A percentile compares a stretch with the other conserved stretches of the same genome.
Evolutionary conservation across 1,140 invertebrate genomes (phyloP).

Genomic region (Cyphomyrmex costatus): DNA sequence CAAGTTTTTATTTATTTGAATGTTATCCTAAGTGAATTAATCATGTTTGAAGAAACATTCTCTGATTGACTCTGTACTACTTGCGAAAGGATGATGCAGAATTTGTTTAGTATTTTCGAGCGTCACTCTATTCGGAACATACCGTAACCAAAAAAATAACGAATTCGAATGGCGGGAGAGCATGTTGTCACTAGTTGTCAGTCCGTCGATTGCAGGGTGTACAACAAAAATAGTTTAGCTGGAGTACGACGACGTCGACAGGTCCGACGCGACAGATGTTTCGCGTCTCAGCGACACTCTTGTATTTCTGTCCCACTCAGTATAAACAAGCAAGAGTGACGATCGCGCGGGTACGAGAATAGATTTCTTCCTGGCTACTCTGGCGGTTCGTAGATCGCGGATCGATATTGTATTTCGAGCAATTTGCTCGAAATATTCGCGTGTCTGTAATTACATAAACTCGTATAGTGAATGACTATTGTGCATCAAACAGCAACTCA

Average conservation of each 20-base stretch:
- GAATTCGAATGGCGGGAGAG: conserved; percentile 60
- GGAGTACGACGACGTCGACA: conserved; percentile 68
- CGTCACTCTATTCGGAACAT: background rate
- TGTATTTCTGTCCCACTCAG: conserved; percentile 85
- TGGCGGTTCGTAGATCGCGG: conserved; percentile 21
- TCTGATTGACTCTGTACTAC: background rate
- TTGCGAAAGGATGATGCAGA: background rate
- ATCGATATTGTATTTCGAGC: conserved; percentile 28
- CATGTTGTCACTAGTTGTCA: conserved; percentile 77
- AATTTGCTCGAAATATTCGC: background rate
- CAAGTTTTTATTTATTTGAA: background rate
- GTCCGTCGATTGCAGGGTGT: conserved; percentile 73
- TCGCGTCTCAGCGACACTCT: conserved; percentile 82
- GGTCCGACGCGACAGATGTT: conserved; percentile 82
- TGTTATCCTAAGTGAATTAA: background rate
- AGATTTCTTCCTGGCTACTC: conserved; percentile 67
- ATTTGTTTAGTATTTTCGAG: background rate
- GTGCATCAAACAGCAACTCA: background rate
- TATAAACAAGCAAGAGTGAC: conserved; percentile 84
- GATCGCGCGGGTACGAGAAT: conserved; percentile 83
- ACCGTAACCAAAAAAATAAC: conserved; percentile 39
- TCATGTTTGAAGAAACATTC: background rate
- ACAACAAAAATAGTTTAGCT: conserved; percentile 78
- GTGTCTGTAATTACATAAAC: background rate
- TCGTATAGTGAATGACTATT: background rate